phyloP scores from a whole-genome alignment of 2,113 vertebrate genomes.

The Marcusenius ussheri region DNA sequence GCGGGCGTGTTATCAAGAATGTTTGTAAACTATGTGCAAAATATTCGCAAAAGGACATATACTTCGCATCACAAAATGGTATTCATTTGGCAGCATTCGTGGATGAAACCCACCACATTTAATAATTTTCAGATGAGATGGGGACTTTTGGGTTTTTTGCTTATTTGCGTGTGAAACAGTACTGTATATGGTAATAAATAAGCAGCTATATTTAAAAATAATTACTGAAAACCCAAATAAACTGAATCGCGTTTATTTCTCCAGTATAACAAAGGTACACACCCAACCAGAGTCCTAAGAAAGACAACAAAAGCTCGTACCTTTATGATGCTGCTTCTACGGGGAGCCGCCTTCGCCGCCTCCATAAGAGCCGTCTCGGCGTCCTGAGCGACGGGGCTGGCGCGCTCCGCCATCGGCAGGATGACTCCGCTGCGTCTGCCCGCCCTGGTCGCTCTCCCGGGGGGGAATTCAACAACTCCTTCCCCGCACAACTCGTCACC shows the following conservation, averaged over 20 bases:
- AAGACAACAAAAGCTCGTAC: constrained; percentile 46
- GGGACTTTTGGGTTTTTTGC: not conserved
- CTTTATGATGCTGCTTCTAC: constrained; percentile 96
- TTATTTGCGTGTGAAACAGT: not conserved
- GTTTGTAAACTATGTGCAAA: not conserved
- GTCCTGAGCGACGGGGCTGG: constrained; percentile 41
- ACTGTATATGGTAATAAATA: not conserved
- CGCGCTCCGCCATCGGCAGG: constrained; percentile 44
- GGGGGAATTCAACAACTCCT: constrained; percentile 47
- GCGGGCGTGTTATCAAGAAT: not conserved
- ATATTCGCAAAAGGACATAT: not conserved
- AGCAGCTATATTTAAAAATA: not conserved
- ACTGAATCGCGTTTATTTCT: not conserved
- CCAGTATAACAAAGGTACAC: not conserved
- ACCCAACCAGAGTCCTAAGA: not conserved
- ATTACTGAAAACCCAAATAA: not conserved
- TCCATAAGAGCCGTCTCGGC: constrained; percentile 68
- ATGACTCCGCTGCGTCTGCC: constrained; percentile 72
- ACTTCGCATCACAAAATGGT: not conserved
- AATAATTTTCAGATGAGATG: not conserved
- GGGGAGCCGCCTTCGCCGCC: constrained; percentile 72
- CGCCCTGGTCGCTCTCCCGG: constrained; percentile 49
- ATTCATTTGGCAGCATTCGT: not conserved
- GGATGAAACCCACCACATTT: not conserved
- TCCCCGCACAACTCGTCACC: constrained; percentile 60